phyloP scores from a whole-genome alignment of 2,113 vertebrate species.

The Crotalus tigris region DNA sequence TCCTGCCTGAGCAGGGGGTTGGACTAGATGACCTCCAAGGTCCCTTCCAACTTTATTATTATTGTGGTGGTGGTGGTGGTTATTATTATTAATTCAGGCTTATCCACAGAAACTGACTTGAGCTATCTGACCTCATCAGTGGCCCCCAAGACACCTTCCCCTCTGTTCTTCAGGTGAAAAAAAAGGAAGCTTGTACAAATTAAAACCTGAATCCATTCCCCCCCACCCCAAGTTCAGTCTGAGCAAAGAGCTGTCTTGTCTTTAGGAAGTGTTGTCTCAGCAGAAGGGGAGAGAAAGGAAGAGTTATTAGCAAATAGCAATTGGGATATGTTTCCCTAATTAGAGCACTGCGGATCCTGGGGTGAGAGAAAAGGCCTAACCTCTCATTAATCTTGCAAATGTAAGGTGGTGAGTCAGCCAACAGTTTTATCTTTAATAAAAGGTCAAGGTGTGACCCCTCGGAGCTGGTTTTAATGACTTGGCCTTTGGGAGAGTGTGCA shows the following conservation, averaged over 20 bases:
- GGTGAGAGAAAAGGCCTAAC: neutral
- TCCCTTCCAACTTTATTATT: too few relatives aligned
- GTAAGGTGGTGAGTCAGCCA: neutral
- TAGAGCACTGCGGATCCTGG: neutral
- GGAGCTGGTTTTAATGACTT: neutral
- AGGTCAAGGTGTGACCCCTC: neutral
- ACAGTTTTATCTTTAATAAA: neutral
- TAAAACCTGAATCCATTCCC: neutral
- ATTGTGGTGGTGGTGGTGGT: fast-evolving
- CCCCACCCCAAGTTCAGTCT: neutral
- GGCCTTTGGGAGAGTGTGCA: neutral
- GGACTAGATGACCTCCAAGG: too few relatives aligned
- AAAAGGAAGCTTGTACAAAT: neutral
- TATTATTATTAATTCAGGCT: neutral
- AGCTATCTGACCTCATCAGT: neutral
- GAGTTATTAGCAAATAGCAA: neutral
- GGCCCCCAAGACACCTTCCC: neutral
- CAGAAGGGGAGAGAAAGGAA: neutral
- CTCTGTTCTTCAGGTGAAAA: neutral
- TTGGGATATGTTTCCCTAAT: slow-evolving; percentile 2
- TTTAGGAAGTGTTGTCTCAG: neutral
- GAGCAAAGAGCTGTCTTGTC: neutral
- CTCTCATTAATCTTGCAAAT: slow-evolving; percentile 2
- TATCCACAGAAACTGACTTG: neutral
- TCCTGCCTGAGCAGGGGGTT: too few relatives aligned